Evolutionary conservation across 2,888 invertebrate genomes (phyloP).

Genomic region (Nudaria mundana): DNA sequence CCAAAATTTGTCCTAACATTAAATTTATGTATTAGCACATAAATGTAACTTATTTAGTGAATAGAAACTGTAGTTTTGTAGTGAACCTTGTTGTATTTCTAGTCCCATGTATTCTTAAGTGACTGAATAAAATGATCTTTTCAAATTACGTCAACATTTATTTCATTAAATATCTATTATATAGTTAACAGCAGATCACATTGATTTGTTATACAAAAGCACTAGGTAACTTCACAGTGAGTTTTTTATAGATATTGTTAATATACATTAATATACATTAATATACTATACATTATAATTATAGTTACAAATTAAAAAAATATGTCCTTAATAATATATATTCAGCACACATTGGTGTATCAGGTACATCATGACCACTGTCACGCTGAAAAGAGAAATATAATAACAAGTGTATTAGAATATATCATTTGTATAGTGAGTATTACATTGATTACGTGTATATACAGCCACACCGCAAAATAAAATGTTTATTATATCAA

Average conservation of each 20-base stretch:
- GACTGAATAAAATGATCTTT: constrained; percentile 25
- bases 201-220: constrained; percentile 1
- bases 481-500: constrained; percentile 5
- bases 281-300: constrained; percentile 1
- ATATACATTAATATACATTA: constrained; percentile 14
- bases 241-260: constrained; percentile 15
- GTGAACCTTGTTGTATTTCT: constrained; percentile 11
- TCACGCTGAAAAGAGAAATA: constrained; percentile 68
- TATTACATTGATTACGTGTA: constrained; percentile 4
- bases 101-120: constrained; percentile 14
- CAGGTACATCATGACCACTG: constrained; percentile 72
- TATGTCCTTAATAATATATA: constrained; percentile 28
- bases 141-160: constrained; percentile 5
- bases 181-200: constrained; percentile 8
- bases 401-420: constrained; percentile 30
- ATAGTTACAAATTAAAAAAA: neutral
- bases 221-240: constrained; percentile 27
- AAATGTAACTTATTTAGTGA: neutral
- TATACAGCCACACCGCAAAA: constrained; percentile 16
- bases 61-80: neutral
- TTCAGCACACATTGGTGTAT: constrained; percentile 63
- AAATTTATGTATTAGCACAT: neutral
- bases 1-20: neutral
- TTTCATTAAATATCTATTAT: constrained; percentile 4
- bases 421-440: constrained; percentile 25